phyloP scores from a whole-genome alignment of 2,113 vertebrate genomes.

The Nothobranchius kuhntae region DNA sequence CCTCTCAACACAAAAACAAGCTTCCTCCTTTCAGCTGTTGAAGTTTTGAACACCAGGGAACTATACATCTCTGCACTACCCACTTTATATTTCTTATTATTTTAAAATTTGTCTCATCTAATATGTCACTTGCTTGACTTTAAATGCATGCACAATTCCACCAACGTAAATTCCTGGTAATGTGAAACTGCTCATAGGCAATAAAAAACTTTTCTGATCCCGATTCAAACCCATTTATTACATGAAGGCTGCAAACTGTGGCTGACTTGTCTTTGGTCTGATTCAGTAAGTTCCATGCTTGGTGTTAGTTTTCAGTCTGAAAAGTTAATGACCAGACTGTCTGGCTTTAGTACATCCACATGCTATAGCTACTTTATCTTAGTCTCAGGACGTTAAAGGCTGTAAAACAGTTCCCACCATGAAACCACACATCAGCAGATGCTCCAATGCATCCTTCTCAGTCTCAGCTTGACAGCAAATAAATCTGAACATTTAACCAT shows the following conservation, averaged over 20 bases:
- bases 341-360: neutral
- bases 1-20: no score
- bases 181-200: no score
- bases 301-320: neutral
- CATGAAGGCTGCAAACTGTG: neutral
- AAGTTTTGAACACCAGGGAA: no score
- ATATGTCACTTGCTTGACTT: no score
- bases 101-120: no score
- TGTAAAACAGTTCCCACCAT: slow-evolving; percentile 49
- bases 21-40: no score
- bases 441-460: slow-evolving; percentile 65
- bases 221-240: neutral
- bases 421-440: slow-evolving; percentile 55
- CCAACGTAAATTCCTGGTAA: no score
- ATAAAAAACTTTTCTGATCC: no score
- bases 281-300: neutral
- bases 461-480: slow-evolving; percentile 66
- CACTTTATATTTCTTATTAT: no score
- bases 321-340: neutral
- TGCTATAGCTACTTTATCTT: neutral
- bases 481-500: slow-evolving; percentile 71
- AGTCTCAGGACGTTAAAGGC: slow-evolving; percentile 4
- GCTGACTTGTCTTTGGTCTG: neutral
- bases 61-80: no score
- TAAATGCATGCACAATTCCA: no score